phyloP scores from a whole-genome alignment of 2,888 invertebrate species.

The Nomada hirtipes region DNA sequence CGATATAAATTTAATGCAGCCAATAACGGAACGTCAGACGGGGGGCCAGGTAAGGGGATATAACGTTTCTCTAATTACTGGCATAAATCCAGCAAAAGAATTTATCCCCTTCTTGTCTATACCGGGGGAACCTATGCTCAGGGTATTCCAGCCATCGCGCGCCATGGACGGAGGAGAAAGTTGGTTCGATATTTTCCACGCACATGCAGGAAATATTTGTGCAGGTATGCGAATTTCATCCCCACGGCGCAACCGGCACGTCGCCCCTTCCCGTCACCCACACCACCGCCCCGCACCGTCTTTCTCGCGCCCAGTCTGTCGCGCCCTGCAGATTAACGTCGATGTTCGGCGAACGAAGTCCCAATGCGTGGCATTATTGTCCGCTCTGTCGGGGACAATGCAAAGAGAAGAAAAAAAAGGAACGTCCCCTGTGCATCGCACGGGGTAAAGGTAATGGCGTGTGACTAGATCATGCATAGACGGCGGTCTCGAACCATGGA shows the following conservation, averaged over 20 bases:
- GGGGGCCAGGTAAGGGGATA: constrained; percentile 3
- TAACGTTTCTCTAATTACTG: constrained; percentile 57
- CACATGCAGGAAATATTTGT: constrained; percentile 66
- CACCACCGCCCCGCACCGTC: background rate
- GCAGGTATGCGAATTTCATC: constrained; percentile 66
- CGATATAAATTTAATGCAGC: constrained; percentile 23
- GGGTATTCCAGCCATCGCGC: constrained; percentile 49
- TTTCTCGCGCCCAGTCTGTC: constrained; percentile 8
- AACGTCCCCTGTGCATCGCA: constrained; percentile 27
- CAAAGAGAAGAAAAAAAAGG: constrained; percentile 12
- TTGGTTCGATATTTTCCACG: constrained; percentile 63
- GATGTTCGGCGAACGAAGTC: constrained; percentile 51
- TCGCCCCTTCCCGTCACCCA: background rate
- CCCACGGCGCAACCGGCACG: constrained; percentile 31
- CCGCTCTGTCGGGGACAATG: constrained; percentile 58
- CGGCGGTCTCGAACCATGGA: constrained; percentile 39
- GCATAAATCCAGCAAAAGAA: constrained; percentile 58
- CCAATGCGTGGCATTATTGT: constrained; percentile 65
- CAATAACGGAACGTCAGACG: background rate
- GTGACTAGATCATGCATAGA: constrained; percentile 31
- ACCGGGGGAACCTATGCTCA: constrained; percentile 8
- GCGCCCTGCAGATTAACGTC: constrained; percentile 65
- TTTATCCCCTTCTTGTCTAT: constrained; percentile 46
- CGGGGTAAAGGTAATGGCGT: constrained; percentile 40
- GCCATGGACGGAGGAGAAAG: constrained; percentile 42